A percentile compares a stretch with the other conserved stretches of the same genome.
These are phyloP conservation scores for Emmelina monodactyla DNA, from an alignment of 2,888 invertebrate genomes.

Conservation along the genomic window DNA sequence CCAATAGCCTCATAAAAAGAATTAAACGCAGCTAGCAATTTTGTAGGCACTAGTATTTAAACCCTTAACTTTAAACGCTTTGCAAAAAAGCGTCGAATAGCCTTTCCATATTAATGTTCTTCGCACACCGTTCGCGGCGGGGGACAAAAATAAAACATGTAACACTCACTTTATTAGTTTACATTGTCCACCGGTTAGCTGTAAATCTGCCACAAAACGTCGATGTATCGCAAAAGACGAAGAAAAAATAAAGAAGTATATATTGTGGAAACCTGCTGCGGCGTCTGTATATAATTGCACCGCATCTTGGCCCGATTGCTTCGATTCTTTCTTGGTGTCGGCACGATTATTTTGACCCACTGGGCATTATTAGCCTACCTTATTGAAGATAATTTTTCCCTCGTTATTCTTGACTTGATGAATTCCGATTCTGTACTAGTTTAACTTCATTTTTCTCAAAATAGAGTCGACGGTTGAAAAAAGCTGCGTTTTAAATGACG, in stretches of 20 bases:
- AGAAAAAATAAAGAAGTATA: conserved; percentile 23
- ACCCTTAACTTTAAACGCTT: too few species aligned
- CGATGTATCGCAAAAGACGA: conserved; percentile 20
- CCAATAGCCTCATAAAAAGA: too few species aligned
- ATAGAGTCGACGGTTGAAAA: too few species aligned
- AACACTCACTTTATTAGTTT: conserved; percentile 11
- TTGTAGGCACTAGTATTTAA: too few species aligned
- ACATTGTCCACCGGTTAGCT: conserved; percentile 21
- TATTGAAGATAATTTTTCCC: background rate
- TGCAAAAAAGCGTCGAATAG: too few species aligned
- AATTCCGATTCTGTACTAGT: too few species aligned
- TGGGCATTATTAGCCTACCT: background rate
- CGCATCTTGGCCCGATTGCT: conserved; percentile 3
- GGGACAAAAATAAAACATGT: conserved; percentile 1
- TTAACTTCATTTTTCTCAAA: too few species aligned
- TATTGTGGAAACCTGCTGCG: conserved; percentile 21
- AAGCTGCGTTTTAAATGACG: too few species aligned
- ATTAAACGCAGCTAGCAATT: too few species aligned
- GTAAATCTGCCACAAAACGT: conserved; percentile 26
- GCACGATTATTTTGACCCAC: background rate
- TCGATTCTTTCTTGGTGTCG: background rate
- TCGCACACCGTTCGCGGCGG: background rate
- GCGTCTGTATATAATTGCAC: conserved; percentile 29
- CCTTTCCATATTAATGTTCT: background rate
- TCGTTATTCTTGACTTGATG: too few species aligned